Base-by-base conservation (phyloP, 2,797 vertebrate species). In the Florisuga fusca region DNA sequence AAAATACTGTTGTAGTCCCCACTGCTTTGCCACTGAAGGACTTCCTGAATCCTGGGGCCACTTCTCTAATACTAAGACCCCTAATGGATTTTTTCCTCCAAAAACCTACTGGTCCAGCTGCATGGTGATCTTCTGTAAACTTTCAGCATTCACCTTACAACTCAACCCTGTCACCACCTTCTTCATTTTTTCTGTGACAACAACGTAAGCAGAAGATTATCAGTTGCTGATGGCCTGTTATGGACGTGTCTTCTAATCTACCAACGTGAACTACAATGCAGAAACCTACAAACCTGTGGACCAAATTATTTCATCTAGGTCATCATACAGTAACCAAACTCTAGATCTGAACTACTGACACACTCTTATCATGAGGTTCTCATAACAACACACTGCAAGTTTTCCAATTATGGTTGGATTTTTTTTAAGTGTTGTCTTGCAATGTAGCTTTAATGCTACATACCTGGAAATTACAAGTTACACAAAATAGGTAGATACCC, bases 11-110 rank as follows among this genome's bases (percentile, higher is more conserved):
- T 55, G 36, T 26, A 43, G 64, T 63, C 50, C 74, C 41, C 23
- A 75, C 36, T 64, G 22, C 92, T 75, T 68, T 72, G 61, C 50
- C n/a, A 84, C 36, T 77, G 26, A 68, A 96, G 64, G 71, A 77
- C 87, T 91, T 96, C 79, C 87, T 84, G 59, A 92, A 93, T 82
- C 48, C 45, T 31, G 53, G 78, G 46, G 43, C 64, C 89, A 78
- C 57, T 89, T 93, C 84, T 87, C 62, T 66, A 84, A 75, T 50
- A 67, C 43, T 57, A 77, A 69, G 22, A 61, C 7, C 36, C 18
- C 22, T 23, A 33, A 64, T 31, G n/a, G 38, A 80, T 34, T 73
- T 58, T 64, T 59, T 22, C n/a, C 76, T 74, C 33, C 46, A 82
- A 17, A 16, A 77, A 54, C 85, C 74, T 50, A 41, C 38, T 41